These are phyloP conservation scores for Ascidia mentula DNA, from an alignment of 23 tunicate species.

Conservation along the genomic window DNA sequence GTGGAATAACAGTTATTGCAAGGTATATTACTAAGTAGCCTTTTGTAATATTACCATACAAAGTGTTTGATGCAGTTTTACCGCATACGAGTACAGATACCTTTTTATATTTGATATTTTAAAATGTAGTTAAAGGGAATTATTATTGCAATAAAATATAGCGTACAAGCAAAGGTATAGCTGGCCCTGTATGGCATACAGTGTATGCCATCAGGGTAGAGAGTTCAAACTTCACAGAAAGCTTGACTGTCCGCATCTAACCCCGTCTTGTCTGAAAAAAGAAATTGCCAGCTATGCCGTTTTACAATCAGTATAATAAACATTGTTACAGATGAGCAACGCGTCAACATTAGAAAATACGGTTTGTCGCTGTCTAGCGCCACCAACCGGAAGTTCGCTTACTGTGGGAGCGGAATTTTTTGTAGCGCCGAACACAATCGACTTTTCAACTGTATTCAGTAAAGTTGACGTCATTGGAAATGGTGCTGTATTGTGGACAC, in stretches of 20 bases:
- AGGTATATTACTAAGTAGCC: neutral
- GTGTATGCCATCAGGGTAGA: too few species aligned
- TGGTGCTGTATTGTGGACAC: slow-evolving; percentile 49
- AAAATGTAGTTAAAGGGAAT: too few species aligned
- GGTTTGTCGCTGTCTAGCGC: slow-evolving; percentile 15
- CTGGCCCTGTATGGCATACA: too few species aligned
- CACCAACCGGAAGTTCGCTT: neutral
- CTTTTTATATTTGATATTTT: too few species aligned
- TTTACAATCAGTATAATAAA: too few species aligned
- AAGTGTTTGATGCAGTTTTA: neutral
- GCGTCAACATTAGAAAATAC: slow-evolving; percentile 19
- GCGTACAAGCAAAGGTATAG: too few species aligned
- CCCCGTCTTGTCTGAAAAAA: too few species aligned
- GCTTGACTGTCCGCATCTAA: too few species aligned
- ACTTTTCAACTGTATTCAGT: slow-evolving; percentile 51
- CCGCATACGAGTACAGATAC: too few species aligned
- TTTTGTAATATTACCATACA: neutral
- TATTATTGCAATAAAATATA: too few species aligned
- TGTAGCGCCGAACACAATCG: slow-evolving; percentile 50
- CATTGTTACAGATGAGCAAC: neutral
- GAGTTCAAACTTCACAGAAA: too few species aligned
- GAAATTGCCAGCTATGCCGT: too few species aligned
- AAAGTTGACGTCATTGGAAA: slow-evolving; percentile 42
- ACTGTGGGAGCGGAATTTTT: slow-evolving; percentile 37
- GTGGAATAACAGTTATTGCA: slow-evolving; percentile 24